phyloP scores from a whole-genome alignment of 2,113 vertebrate species.

The Gnathonemus longibarbis region DNA sequence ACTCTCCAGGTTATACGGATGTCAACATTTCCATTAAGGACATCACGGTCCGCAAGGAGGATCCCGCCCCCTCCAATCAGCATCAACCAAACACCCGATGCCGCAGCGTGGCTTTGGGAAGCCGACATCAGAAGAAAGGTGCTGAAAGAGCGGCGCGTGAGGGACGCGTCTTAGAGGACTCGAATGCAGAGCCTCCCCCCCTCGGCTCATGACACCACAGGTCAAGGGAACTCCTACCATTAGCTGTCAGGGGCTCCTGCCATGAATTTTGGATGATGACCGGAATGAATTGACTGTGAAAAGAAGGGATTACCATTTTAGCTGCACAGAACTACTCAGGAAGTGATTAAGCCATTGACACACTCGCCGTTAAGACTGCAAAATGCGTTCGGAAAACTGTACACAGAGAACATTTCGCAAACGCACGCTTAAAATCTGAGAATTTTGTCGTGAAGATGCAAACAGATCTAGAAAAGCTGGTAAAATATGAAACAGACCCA shows the following conservation, averaged over 20 bases:
- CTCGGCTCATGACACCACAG: neutral
- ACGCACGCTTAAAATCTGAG: neutral
- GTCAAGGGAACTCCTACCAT: neutral
- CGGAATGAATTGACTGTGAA: neutral
- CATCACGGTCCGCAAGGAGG: neutral
- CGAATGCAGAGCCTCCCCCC: no score
- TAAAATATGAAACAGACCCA: neutral
- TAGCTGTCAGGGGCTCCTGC: neutral
- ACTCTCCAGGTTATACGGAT: neutral
- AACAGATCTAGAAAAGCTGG: neutral
- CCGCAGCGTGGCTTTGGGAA: neutral
- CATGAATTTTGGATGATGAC: neutral
- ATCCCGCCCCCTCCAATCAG: neutral
- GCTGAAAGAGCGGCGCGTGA: neutral
- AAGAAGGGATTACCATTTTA: neutral
- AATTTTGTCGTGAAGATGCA: neutral
- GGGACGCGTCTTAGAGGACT: no score
- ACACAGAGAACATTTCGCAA: neutral
- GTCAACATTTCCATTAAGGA: neutral
- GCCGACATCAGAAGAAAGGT: neutral
- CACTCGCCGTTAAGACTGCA: neutral
- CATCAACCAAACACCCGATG: neutral
- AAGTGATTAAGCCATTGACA: neutral
- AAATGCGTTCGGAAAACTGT: neutral
- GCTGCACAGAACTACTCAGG: neutral